Percentiles rank a stretch among this genome's conserved stretches.
Evolutionary conservation across 2,888 invertebrate genomes (phyloP).

Genomic region (Pecten maximus): DNA sequence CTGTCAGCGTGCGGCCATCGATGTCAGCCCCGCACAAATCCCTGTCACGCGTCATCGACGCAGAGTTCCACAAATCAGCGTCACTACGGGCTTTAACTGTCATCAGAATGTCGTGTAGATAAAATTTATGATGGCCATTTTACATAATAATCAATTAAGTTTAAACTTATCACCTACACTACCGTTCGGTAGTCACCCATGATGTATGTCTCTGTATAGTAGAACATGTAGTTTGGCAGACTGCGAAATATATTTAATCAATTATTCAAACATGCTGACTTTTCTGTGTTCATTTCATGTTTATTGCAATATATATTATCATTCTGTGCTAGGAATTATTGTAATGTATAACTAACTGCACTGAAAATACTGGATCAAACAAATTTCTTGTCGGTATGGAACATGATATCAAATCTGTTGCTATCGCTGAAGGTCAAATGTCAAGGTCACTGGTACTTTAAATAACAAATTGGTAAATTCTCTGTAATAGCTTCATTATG

Average conservation of each 20-base stretch:
- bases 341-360: no score
- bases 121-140: constrained; percentile 1
- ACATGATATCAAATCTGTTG: no score
- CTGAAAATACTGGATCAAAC: no score
- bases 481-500: no score
- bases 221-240: constrained; percentile 1
- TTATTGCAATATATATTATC: background rate
- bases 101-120: background rate
- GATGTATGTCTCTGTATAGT: background rate
- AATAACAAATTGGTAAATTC: no score
- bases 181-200: background rate
- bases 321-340: no score
- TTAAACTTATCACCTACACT: background rate
- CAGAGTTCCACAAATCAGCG: constrained; percentile 17
- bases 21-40: constrained; percentile 13
- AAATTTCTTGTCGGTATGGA: no score
- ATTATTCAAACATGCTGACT: background rate
- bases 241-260: constrained; percentile 23
- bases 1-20: constrained; percentile 24
- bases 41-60: constrained; percentile 26
- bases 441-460: no score
- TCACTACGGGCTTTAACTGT: background rate
- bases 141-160: constrained; percentile 33
- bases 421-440: no score
- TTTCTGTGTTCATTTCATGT: background rate